Evolutionary conservation across 2,888 invertebrate genomes (phyloP), one percentile per base, ranked within the genome.

Genomic region (Agrochola lychnidis): DNA sequence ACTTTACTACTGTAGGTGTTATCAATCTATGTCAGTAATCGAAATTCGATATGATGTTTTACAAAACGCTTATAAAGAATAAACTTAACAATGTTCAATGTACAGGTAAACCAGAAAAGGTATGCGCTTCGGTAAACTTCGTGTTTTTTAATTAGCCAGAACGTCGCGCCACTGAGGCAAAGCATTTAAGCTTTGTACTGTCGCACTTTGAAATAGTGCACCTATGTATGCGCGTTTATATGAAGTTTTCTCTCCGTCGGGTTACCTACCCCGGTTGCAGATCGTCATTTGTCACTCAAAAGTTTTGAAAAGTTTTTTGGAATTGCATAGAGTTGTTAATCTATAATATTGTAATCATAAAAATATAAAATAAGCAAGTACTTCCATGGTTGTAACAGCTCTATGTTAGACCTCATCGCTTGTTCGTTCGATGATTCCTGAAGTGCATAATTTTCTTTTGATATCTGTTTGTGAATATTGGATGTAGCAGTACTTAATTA

Each of bases 1-100:
- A n/a, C 53, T 78, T 69, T 76, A 70, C 56, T 67, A 68, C 68
- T 22, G 45, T 51, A n/a, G 19, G 19, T 16, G 19, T 51, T 51
- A 42, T 22, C 16, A 4, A 71, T 71, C 4, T 16, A 42, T 16
- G 19, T 36, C 40, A 40, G 19, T 25, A 19, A 25, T 25, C 5
- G 16, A 66, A 66, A 19, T 19, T 25, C 6, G 19, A 25, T 12
- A 10, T 25, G 25, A 25, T 19, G 10, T 45, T 25, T 19, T 10
- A 36, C 9, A 51, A 42, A 66, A 16, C 14, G 22, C 1, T 19
- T 56, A 36, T 45, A 14, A n/a, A 45, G 6, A 22, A 42, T 45
- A 62, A 69, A 10, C n/a, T 40, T 56, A 12, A 12, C 25, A 19
- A 40, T 68, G n/a, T 25, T 57, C 5, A 25, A 56, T n/a, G n/a